phyloP scores from a whole-genome alignment of 2,888 invertebrate genomes.

The Tetrapedia diversipes region DNA sequence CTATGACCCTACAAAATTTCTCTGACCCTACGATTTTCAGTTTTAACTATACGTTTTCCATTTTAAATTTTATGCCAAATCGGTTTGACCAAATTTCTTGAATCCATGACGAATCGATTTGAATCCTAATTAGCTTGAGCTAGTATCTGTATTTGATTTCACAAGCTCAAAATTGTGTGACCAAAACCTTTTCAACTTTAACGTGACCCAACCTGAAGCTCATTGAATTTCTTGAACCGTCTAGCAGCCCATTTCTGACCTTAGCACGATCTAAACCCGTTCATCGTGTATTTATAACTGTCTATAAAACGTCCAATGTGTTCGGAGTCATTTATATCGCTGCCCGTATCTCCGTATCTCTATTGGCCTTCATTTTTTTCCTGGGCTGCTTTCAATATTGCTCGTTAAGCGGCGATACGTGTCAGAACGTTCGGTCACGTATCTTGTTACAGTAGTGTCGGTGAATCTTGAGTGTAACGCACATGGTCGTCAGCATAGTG shows the following conservation, averaged over 20 bases:
- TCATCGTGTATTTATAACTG: conserved; percentile 9
- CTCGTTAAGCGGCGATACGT: conserved; percentile 21
- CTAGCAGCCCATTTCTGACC: neutral
- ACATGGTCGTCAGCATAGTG: no score
- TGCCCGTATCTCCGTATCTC: conserved; percentile 21
- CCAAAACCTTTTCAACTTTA: neutral
- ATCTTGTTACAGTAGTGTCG: conserved; percentile 27
- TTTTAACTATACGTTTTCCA: no score
- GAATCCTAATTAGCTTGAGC: no score
- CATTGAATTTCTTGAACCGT: neutral
- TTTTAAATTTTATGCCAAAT: no score
- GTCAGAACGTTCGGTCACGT: conserved; percentile 22
- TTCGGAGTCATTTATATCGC: conserved; percentile 21
- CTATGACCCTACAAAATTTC: no score
- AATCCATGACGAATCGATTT: no score
- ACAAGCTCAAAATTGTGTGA: neutral
- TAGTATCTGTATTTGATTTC: neutral
- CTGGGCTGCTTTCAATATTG: conserved; percentile 1
- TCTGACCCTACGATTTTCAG: no score
- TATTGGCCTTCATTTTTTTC: conserved; percentile 6
- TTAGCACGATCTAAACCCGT: neutral
- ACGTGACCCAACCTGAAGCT: neutral
- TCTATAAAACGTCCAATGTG: conserved; percentile 1
- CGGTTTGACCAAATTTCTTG: no score
- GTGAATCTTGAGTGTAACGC: conserved; percentile 24